Percentiles rank a stretch among this genome's conserved stretches.
phyloP scores from a whole-genome alignment of 2,888 invertebrate species.

The Rhingia rostrata region DNA sequence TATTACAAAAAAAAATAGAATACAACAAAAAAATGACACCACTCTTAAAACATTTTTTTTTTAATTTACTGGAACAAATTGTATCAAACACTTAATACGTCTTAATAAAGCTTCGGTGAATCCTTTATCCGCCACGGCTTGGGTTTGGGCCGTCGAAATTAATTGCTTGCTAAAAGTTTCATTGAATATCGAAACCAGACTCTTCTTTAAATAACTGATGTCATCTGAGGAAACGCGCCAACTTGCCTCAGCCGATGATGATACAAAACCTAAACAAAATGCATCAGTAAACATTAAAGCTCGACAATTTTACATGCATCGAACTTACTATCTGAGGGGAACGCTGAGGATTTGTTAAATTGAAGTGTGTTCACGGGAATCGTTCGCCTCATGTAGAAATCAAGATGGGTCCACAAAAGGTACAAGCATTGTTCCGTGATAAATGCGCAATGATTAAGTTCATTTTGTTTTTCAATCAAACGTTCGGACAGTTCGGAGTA shows the following conservation, averaged over 20 bases:
- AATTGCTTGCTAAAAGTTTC: slow-evolving; percentile 91
- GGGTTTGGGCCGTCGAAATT: slow-evolving; percentile 87
- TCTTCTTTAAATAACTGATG: slow-evolving; percentile 87
- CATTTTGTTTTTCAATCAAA: slow-evolving; percentile 85
- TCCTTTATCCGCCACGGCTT: slow-evolving; percentile 86
- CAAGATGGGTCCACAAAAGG: slow-evolving; percentile 90
- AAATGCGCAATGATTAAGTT: slow-evolving; percentile 86
- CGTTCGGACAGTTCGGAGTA: slow-evolving; percentile 83
- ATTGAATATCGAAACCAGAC: slow-evolving; percentile 89
- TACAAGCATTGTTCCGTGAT: slow-evolving; percentile 89
- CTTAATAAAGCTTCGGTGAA: slow-evolving; percentile 90
- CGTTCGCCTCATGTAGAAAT: slow-evolving; percentile 87
- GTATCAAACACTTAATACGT: slow-evolving; percentile 90
- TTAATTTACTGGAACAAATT: slow-evolving; percentile 87
- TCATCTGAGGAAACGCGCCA: slow-evolving; percentile 86
- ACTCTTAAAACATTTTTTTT: not conserved
- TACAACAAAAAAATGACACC: slow-evolving; percentile 27
- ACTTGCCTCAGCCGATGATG: slow-evolving; percentile 83
- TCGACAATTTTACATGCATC: not conserved
- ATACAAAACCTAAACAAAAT: slow-evolving; percentile 81
- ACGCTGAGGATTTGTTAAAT: slow-evolving; percentile 75
- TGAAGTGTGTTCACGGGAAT: slow-evolving; percentile 83
- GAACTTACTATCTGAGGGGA: slow-evolving; percentile 55
- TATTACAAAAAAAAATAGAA: slow-evolving; percentile 6
- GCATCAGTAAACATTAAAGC: not conserved